Evolutionary conservation across 1,140 invertebrate species (phyloP), one percentile per base, ranked within the genome.

Genomic region (Drosophila arizonae): DNA sequence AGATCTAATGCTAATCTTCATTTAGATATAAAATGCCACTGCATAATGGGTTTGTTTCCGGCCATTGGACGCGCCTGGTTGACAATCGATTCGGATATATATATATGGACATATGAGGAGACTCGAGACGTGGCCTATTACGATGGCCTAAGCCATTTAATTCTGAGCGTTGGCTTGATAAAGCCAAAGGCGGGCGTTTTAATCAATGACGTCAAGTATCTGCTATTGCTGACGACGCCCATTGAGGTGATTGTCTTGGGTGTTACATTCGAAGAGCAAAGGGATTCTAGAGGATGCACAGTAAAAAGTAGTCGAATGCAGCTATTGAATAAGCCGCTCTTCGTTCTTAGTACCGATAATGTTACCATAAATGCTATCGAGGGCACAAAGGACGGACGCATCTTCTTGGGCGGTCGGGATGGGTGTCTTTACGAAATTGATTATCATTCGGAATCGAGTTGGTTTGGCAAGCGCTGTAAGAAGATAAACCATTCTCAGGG

Each of bases 71-170:
- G 98, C 90, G 98, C 98, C 0, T 99, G 98, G 98, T 92, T 99
- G 17, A 97, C 98, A 26, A 97, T 99, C 86, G 99, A 99, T 90
- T 99, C 97, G 88, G 97, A 99, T 93, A 97, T 99, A 77, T 99
- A 99, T 93, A 91, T 92, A 28, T 99, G 98, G 98, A 96, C 96
- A 46, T 99, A 97, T 93, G 96, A 98, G 92, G 95, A 97, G 91
- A 96, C 96, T 30, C 94, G 95, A 72, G 97, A 98, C 94, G 94
- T 98, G 11, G 97, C 97, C 6, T 98, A 97, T 92, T 98, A 96
- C 93, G 97, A 98, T 94, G 97, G 97, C 0, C 92, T 98, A 1
- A 96, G 95, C 89, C 97, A 98, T 90, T 96, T 97, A 15, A 98
- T 99, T 84, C 94, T 98, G 10, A 95, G 96, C 91, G 96, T 97